Evolutionary conservation across 2,797 vertebrate genomes (phyloP).

Genomic region (Rachycentron canadum): DNA sequence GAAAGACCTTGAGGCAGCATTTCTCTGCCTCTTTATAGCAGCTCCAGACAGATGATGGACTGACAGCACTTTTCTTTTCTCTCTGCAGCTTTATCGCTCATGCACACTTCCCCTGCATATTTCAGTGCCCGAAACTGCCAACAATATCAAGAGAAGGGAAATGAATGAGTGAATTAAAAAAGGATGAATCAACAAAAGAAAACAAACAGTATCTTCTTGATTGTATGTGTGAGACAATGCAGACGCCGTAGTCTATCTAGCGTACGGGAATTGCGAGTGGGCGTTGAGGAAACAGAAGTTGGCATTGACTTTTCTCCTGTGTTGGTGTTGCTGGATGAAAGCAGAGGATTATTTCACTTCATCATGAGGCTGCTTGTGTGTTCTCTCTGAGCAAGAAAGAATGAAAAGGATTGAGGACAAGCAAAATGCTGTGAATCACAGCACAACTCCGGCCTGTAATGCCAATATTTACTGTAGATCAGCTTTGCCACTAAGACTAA

Average conservation of each 20-base stretch:
- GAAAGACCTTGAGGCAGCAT: constrained; percentile 61
- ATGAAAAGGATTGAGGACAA: constrained; percentile 44
- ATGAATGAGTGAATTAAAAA: constrained; percentile 12
- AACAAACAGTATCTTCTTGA: not conserved
- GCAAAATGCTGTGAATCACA: constrained; percentile 28
- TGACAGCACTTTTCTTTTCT: constrained; percentile 41
- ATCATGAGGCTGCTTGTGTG: constrained; percentile 32
- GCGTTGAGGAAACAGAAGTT: constrained; percentile 48
- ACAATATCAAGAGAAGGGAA: not conserved
- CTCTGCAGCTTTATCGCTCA: constrained; percentile 43
- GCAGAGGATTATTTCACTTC: constrained; percentile 55
- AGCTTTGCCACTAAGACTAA: constrained; percentile 29
- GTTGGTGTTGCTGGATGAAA: constrained; percentile 52
- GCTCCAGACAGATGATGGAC: constrained; percentile 46
- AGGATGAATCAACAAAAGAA: constrained; percentile 1
- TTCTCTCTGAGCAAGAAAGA: constrained; percentile 23
- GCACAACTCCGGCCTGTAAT: constrained; percentile 4
- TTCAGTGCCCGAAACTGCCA: not conserved
- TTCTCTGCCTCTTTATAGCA: constrained; percentile 51
- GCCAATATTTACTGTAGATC: constrained; percentile 32
- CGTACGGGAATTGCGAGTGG: constrained; percentile 36
- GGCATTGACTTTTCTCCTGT: constrained; percentile 56
- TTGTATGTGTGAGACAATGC: constrained; percentile 34
- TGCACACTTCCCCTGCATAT: constrained; percentile 12
- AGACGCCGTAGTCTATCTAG: too few relatives aligned